Evolutionary conservation across 2,797 vertebrate species (phyloP).

Genomic region (Pseudomugil gertrudae): DNA sequence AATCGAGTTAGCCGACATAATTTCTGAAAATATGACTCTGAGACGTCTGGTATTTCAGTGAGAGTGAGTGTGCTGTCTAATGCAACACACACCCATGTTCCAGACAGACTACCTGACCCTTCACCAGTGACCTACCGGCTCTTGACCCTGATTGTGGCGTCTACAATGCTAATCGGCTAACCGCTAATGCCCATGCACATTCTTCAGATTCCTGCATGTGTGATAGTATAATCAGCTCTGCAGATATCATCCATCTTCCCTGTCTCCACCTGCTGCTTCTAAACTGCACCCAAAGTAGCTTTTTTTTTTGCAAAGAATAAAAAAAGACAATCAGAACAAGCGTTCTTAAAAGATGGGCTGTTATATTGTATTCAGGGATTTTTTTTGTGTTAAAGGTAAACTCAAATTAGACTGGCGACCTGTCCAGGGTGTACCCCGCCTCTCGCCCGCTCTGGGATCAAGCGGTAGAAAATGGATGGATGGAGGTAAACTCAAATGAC

Average conservation of each 20-base stretch:
- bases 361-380: background rate
- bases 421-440: too few relatives aligned
- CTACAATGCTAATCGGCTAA: slow-evolving; percentile 71
- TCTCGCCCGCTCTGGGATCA: too few relatives aligned
- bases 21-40: slow-evolving; percentile 10
- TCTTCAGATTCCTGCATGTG: slow-evolving; percentile 62
- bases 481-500: too few relatives aligned
- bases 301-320: background rate
- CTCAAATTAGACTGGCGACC: too few relatives aligned
- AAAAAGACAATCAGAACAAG: background rate
- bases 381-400: background rate
- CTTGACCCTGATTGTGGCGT: slow-evolving; percentile 62
- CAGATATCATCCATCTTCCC: slow-evolving; percentile 42
- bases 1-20: background rate
- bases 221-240: slow-evolving; percentile 27
- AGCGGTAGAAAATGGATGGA: too few relatives aligned
- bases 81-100: slow-evolving; percentile 33
- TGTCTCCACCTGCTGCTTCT: slow-evolving; percentile 45
- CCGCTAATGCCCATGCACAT: slow-evolving; percentile 67
- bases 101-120: slow-evolving; percentile 72
- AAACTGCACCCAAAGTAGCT: background rate
- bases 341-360: background rate
- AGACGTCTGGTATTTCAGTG: slow-evolving; percentile 11
- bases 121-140: slow-evolving; percentile 65
- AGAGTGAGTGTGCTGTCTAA: background rate